Percentiles rank a stretch among this genome's conserved stretches.
These are phyloP conservation scores for Entomobrya proxima DNA, from an alignment of 2,888 invertebrate species.

Conservation along the genomic window DNA sequence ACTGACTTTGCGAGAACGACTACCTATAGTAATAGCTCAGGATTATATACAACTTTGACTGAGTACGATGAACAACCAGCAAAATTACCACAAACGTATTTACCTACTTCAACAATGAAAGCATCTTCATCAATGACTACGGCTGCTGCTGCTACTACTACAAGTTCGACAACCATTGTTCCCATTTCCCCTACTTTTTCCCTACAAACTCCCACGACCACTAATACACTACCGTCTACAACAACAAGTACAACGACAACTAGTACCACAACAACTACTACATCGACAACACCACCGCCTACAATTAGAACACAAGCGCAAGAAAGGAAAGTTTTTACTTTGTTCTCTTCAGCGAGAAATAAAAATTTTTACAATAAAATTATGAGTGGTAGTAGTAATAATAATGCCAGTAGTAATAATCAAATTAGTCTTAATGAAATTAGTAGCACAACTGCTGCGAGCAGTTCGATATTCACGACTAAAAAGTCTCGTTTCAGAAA, in stretches of 20 bases:
- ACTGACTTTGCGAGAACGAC: conserved; percentile 9
- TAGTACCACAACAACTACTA: background rate
- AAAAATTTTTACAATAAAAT: conserved; percentile 55
- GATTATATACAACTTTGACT: too few species aligned
- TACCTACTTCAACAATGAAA: background rate
- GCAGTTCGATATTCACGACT: conserved; percentile 1
- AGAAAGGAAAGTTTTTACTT: conserved; percentile 47
- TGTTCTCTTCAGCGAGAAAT: conserved; percentile 28
- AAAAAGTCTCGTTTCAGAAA: conserved; percentile 48
- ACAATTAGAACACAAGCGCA: background rate
- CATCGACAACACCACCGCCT: background rate
- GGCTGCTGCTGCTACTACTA: background rate
- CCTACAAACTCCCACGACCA: conserved; percentile 3
- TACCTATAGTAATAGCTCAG: background rate
- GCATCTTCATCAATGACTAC: background rate
- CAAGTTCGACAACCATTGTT: conserved; percentile 16
- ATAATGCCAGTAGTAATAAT: conserved; percentile 14
- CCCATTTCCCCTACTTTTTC: conserved; percentile 23
- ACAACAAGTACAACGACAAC: background rate
- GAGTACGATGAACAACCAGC: background rate
- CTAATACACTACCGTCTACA: background rate
- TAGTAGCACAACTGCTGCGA: background rate
- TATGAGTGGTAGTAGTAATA: conserved; percentile 43
- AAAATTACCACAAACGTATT: background rate
- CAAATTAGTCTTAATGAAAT: background rate